A percentile compares a stretch with the other conserved stretches of the same genome.
Conservation (phyloP, 2,113 vertebrate genomes). For the Lethenteron reissneri region DNA sequence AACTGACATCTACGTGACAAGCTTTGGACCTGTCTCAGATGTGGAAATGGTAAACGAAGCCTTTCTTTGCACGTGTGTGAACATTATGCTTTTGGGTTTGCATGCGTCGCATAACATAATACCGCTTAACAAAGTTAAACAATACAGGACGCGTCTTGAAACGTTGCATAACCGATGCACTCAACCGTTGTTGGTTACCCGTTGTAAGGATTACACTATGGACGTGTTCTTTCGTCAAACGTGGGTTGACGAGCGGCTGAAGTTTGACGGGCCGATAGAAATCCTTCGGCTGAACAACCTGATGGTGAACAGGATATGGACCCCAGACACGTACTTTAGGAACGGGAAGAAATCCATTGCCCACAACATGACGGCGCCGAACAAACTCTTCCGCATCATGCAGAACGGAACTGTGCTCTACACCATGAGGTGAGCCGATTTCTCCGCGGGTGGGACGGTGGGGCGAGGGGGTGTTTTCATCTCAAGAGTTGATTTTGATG, state of each 20-base stretch:
- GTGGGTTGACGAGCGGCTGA: slow-evolving; percentile 35
- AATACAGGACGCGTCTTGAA: not conserved
- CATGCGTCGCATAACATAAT: not conserved
- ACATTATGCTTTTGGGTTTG: not conserved
- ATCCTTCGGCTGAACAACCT: slow-evolving; percentile 46
- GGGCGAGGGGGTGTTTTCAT: too few species aligned
- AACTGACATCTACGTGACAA: slow-evolving; percentile 5
- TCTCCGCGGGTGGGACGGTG: too few species aligned
- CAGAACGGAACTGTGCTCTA: slow-evolving; percentile 51
- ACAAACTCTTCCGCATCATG: slow-evolving; percentile 57
- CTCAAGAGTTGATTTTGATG: not conserved
- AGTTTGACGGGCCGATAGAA: slow-evolving; percentile 40
- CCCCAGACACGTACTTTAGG: slow-evolving; percentile 44
- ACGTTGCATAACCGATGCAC: not conserved
- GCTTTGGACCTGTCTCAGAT: slow-evolving; percentile 3
- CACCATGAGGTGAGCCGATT: slow-evolving; percentile 34
- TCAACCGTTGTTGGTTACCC: not conserved
- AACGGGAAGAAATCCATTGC: slow-evolving; percentile 49
- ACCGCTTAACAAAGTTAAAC: not conserved
- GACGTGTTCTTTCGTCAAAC: slow-evolving; percentile 47
- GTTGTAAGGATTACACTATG: slow-evolving; percentile 40
- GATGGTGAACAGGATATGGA: slow-evolving; percentile 55
- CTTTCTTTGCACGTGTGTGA: too few species aligned
- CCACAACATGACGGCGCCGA: slow-evolving; percentile 53
- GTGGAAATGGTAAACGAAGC: slow-evolving; percentile 1